Conservation (phyloP, 1,140 invertebrate genomes). For the Aphelenchoides fujianensis region DNA sequence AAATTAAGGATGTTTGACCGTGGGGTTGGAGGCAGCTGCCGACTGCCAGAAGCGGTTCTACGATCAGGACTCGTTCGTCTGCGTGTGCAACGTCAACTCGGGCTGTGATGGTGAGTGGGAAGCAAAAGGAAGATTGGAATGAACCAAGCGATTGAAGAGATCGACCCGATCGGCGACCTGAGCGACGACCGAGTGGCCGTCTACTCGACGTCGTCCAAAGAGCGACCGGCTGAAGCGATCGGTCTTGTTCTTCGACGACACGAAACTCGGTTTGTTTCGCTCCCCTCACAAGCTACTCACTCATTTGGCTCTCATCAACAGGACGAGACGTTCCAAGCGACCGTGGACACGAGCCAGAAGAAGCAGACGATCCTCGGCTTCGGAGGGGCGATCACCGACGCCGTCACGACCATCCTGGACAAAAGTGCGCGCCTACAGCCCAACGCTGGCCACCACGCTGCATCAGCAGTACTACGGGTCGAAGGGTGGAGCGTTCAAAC, state of each 20-base stretch:
- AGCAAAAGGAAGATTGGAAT: background rate
- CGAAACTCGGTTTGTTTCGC: background rate
- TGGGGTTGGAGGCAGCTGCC: too few relatives aligned
- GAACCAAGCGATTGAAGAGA: too few relatives aligned
- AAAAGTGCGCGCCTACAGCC: constrained; percentile 39
- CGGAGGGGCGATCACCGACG: constrained; percentile 63
- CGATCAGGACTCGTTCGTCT: constrained; percentile 14
- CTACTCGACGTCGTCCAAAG: background rate
- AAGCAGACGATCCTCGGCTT: constrained; percentile 12
- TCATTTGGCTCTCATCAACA: background rate
- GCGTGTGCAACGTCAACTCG: background rate
- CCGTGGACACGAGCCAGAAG: background rate
- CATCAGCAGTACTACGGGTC: background rate
- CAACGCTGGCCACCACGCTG: constrained; percentile 63
- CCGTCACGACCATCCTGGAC: background rate
- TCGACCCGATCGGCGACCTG: constrained; percentile 1
- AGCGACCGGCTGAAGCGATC: background rate
- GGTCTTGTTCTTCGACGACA: background rate
- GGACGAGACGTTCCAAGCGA: background rate
- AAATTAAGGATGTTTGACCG: too few relatives aligned
- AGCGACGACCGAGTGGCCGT: background rate
- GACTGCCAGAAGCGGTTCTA: background rate
- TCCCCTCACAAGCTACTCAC: too few relatives aligned
- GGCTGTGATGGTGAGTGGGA: background rate
- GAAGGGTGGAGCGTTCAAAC: constrained; percentile 56